Percentiles rank a stretch among this genome's conserved stretches.
phyloP scores from a whole-genome alignment of 2,888 invertebrate genomes.

The Brassicogethes aeneus region DNA sequence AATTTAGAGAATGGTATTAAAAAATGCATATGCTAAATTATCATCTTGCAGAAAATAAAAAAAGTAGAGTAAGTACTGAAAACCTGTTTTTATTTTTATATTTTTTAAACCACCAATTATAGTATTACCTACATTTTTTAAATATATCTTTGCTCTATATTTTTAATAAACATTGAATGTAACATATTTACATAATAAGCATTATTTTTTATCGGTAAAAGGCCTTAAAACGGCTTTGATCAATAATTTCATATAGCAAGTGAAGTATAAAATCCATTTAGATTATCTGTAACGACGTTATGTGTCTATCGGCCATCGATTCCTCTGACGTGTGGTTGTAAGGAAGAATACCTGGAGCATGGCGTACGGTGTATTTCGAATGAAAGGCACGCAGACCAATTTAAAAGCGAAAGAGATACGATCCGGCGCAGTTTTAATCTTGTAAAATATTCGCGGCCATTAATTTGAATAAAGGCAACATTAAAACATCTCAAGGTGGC shows the following conservation, averaged over 20 bases:
- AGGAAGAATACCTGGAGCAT: too few relatives aligned
- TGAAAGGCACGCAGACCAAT: constrained; percentile 28
- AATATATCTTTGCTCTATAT: too few relatives aligned
- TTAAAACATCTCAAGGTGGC: constrained; percentile 44
- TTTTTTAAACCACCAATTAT: too few relatives aligned
- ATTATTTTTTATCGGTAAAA: not conserved
- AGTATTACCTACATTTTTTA: too few relatives aligned
- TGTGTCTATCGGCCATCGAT: not conserved
- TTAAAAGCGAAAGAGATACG: constrained; percentile 32
- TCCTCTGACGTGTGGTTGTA: not conserved
- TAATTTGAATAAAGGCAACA: constrained; percentile 44
- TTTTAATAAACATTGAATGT: too few relatives aligned
- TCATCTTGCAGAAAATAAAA: too few relatives aligned
- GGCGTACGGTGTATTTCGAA: not conserved
- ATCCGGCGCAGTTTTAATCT: constrained; percentile 35
- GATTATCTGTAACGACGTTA: not conserved
- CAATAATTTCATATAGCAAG: not conserved
- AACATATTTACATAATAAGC: not conserved
- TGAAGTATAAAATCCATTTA: not conserved
- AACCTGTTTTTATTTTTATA: too few relatives aligned
- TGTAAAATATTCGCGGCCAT: constrained; percentile 38
- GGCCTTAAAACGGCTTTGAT: not conserved
- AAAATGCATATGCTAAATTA: too few relatives aligned
- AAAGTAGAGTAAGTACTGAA: too few relatives aligned
- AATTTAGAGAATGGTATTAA: too few relatives aligned